Conservation (phyloP, 1,140 invertebrate species). For the Carcinoscorpius rotundicauda region DNA sequence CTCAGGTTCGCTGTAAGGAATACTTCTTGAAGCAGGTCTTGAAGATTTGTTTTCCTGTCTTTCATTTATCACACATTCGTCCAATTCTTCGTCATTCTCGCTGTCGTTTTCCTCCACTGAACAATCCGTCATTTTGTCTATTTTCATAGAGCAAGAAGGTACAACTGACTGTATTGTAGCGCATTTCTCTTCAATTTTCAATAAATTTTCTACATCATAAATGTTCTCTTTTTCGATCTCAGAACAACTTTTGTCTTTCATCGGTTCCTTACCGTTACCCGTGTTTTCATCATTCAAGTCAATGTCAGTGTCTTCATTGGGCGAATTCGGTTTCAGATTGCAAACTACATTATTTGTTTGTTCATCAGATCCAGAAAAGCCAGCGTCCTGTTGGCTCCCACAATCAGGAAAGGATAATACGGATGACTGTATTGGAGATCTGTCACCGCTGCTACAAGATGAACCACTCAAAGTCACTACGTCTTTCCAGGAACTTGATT, state of each 20-base stretch:
- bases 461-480: slow-evolving; percentile 47
- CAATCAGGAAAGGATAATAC: background rate
- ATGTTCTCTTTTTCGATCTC: slow-evolving; percentile 6
- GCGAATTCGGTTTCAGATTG: background rate
- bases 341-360: no score
- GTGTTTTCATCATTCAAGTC: background rate
- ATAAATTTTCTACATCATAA: slow-evolving; percentile 39
- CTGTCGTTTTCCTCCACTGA: no score
- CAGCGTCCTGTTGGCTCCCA: background rate
- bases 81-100: no score
- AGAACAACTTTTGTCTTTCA: no score
- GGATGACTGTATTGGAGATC: slow-evolving; percentile 19
- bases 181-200: slow-evolving; percentile 43
- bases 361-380: background rate
- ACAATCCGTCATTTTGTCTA: no score
- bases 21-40: no score
- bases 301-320: background rate
- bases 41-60: no score
- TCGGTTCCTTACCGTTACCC: no score
- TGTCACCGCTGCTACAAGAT: slow-evolving; percentile 15
- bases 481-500: slow-evolving; percentile 38
- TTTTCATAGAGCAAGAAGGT: no score
- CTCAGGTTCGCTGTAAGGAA: no score
- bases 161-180: slow-evolving; percentile 27
- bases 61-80: no score